A percentile compares a stretch with the other conserved stretches of the same genome.
Conservation (phyloP, 2,113 vertebrate species). For the Crotalus tigris region DNA sequence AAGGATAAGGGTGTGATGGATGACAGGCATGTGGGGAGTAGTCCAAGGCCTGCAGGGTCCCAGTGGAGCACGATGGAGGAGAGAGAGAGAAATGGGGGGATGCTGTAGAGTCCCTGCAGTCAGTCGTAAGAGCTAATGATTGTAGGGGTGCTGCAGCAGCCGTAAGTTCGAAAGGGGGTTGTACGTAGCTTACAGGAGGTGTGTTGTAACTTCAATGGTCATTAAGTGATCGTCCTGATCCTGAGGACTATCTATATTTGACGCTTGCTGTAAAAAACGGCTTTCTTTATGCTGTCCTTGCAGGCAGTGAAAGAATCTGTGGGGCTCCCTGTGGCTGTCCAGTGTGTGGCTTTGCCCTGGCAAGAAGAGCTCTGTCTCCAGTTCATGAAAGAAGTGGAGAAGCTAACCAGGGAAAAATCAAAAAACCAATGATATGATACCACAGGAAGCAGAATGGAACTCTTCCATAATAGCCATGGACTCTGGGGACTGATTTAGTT, state of each 20-base stretch:
- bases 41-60: too few relatives aligned
- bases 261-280: accelerated
- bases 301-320: slow-evolving; percentile 62
- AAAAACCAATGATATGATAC: accelerated
- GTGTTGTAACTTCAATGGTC: background rate
- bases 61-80: too few relatives aligned
- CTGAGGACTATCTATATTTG: background rate
- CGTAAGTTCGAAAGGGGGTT: background rate
- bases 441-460: accelerated
- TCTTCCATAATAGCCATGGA: background rate
- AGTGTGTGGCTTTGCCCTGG: slow-evolving; percentile 80
- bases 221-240: background rate
- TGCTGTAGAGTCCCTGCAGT: background rate
- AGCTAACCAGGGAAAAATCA: slow-evolving; percentile 44
- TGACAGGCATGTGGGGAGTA: background rate
- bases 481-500: background rate
- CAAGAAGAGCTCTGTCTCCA: slow-evolving; percentile 82
- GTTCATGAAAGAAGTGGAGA: slow-evolving; percentile 84
- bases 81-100: background rate
- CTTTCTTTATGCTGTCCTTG: slow-evolving; percentile 21
- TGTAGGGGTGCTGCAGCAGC: background rate
- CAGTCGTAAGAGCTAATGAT: background rate
- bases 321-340: slow-evolving; percentile 77
- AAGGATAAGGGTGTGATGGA: background rate
- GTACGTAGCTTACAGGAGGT: background rate